These are phyloP conservation scores for Gadopsis marmoratus DNA, from an alignment of 2,797 vertebrate genomes.

Conservation along the genomic window DNA sequence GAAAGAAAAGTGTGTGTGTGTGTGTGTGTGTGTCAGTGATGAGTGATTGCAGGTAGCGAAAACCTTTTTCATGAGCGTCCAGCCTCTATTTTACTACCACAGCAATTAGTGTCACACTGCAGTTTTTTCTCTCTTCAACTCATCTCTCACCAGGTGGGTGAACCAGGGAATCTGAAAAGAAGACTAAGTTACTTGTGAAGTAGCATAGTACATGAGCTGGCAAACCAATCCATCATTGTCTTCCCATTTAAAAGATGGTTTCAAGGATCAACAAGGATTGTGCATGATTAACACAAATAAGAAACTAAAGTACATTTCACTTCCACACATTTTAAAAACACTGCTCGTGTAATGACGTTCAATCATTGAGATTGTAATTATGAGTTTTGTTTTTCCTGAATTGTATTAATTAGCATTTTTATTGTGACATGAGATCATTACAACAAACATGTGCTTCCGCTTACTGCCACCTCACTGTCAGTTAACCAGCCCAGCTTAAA, in stretches of 20 bases:
- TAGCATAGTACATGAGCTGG: background rate
- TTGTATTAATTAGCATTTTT: constrained; percentile 16
- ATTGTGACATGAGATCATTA: background rate
- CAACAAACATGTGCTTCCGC: constrained; percentile 33
- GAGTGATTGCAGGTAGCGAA: constrained; percentile 20
- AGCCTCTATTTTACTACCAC: background rate
- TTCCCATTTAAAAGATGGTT: background rate
- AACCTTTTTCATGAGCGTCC: background rate
- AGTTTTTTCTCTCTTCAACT: background rate
- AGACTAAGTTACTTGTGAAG: background rate
- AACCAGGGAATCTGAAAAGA: constrained; percentile 2
- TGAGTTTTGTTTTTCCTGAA: background rate
- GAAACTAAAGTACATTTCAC: background rate
- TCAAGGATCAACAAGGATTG: background rate
- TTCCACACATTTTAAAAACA: background rate
- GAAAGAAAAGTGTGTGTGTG: constrained; percentile 9
- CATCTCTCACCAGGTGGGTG: background rate
- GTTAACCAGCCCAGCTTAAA: constrained; percentile 15
- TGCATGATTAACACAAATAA: background rate
- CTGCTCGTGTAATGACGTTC: background rate
- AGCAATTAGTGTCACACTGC: background rate
- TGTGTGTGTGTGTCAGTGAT: constrained; percentile 15
- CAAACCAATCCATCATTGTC: background rate
- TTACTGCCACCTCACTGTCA: constrained; percentile 13
- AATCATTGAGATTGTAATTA: background rate